Evolutionary conservation across 2,888 invertebrate species (phyloP), one percentile per base, ranked within the genome.

Genomic region (Torymus aiolomorphi): DNA sequence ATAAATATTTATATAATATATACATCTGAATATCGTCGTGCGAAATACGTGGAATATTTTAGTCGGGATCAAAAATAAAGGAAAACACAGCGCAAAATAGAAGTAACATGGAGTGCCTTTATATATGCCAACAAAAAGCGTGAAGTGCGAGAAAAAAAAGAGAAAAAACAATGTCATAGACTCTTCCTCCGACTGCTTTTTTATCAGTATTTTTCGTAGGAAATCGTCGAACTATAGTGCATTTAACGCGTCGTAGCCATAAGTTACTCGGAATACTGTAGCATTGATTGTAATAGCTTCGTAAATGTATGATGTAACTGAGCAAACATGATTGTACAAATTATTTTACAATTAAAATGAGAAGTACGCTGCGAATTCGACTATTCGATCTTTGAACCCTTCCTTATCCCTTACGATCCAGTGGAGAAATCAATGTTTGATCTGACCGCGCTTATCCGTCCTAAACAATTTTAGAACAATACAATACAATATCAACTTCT

Each of bases 71-170:
- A 70, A 57, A 75, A 24, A 13, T 24, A 42, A 42, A 42, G 42
- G 42, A 42, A 42, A 42, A 42, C 54, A 31, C 63, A 65, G 65
- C 63, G 61, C 54, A 65, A 79, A 42, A 75, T 42, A 65, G 75
- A 74, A 70, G 79, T 79, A 75, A 75, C 18, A 63, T 54, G 65
- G 79, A 79, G 79, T 79, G 79, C 79, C 79, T 79, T 79, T 70
- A 54, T 62, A 74, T 10, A 78, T 65, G 74, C 74, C 79, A 74
- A 75, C 52, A 57, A 42, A 63, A n/a, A 61, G 42, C 52, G 63
- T 56, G 56, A 69, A 42, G n/a, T 63, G 12, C 59, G 13, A 51
- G 13, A 56, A 13, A 67, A 20, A 54, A 12, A 57, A 42, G 0
- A 3, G 31, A 31, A 5, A 31, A 31, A 31, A 31, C 5, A 31